These are phyloP conservation scores for Trematocara macrostoma DNA, from an alignment of 2,113 vertebrate genomes.

Conservation along the genomic window DNA sequence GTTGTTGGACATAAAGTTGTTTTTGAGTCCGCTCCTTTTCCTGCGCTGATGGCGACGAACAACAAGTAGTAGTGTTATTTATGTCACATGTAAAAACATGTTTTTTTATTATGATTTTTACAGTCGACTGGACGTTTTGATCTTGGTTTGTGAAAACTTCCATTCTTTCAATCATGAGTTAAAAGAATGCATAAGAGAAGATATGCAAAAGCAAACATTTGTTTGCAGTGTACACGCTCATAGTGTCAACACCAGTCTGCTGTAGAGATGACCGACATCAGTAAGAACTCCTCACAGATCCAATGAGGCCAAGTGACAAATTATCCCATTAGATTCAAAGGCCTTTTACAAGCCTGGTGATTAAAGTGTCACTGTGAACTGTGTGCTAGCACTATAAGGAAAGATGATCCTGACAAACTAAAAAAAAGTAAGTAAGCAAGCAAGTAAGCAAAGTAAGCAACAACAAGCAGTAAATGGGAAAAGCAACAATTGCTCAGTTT, in stretches of 20 bases:
- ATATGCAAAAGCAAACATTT: not conserved
- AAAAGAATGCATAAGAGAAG: not conserved
- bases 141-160: not conserved
- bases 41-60: not conserved
- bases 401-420: not conserved
- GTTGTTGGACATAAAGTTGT: not conserved
- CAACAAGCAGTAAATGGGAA: not conserved
- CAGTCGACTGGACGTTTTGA: not conserved
- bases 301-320: not conserved
- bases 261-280: not conserved
- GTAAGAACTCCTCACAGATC: not conserved
- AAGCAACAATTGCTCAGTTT: not conserved
- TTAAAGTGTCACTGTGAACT: not conserved
- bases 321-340: not conserved
- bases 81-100: accelerated
- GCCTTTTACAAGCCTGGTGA: not conserved
- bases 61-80: not conserved
- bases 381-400: not conserved
- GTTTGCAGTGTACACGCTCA: not conserved
- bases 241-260: not conserved
- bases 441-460: not conserved
- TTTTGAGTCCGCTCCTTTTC: not conserved
- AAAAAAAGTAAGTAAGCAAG: not conserved
- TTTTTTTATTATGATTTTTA: not conserved
- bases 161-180: accelerated